Base-by-base conservation (phyloP, 2,888 invertebrate genomes). In the Acanthococcus lagerstroemiae region DNA sequence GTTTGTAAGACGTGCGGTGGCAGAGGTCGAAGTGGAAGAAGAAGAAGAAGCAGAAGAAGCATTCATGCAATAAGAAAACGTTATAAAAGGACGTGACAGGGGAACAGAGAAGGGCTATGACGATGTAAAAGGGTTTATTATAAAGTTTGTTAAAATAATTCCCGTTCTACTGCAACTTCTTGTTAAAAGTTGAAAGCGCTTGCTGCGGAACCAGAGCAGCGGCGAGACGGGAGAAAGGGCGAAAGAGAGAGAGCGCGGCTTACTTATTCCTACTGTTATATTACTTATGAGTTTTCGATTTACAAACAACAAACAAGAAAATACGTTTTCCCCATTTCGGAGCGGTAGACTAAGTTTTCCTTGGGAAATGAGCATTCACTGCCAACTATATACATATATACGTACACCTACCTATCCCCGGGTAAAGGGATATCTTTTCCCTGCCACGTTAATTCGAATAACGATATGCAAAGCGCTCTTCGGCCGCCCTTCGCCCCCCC, bases 101-200 rank as follows among this genome's bases (percentile, higher is more conserved):
- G 61, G 54, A 52, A 52, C 26, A 19, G 52, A 37, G 52, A 26
- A 52, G 37, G 58, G 46, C 22, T 7, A 30, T 26, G 30, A 24
- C 50, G 30, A 37, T 61, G 61, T 61, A 61, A 61, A 61, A 61
- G 61, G 61, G 61, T 61, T 61, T 61, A 61, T 61, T 61, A 61
- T 61, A 61, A 61, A 61, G 61, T 61, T 61, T 61, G 61, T 61
- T 61, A 61, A 61, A 61, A 61, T 61, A 61, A 61, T 61, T 61
- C 61, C 58, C 45, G n/a, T n/a, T 22, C 25, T 26, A 44, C 58
- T 61, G 50, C 58, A 30, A 61, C 61, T 50, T 61, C 61, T 52
- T 50, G 60, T 60, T 61, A 52, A 61, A 61, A 61, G 61, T 61
- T 61, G 61, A 54, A 61, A 52, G 52, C 21, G 61, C 22, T 50